Percentiles rank a stretch among this genome's conserved stretches.
These are phyloP conservation scores for Boloria euphrosyne DNA, from an alignment of 2,888 invertebrate species.

Conservation along the genomic window DNA sequence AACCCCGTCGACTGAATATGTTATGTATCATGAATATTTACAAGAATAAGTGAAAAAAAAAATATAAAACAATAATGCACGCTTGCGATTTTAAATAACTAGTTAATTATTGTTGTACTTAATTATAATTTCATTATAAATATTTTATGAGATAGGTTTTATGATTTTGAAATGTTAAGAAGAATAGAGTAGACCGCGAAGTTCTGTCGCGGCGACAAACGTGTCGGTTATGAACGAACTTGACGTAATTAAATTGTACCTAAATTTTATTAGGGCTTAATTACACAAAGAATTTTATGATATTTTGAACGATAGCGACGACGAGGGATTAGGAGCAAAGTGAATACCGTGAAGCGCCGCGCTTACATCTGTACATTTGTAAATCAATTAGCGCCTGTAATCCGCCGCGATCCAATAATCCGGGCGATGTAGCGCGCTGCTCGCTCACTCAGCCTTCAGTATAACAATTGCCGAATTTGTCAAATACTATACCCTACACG, in stretches of 20 bases:
- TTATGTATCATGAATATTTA: not conserved
- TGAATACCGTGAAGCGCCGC: conserved; percentile 5
- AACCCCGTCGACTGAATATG: too few species aligned
- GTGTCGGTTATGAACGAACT: not conserved
- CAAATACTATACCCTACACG: too few species aligned
- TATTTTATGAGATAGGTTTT: not conserved
- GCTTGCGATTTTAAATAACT: not conserved
- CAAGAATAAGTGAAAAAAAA: not conserved
- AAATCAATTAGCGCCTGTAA: conserved; percentile 26
- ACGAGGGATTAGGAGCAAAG: not conserved
- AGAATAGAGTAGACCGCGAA: too few species aligned
- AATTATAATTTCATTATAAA: not conserved
- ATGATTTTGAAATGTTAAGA: not conserved
- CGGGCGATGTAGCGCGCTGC: not conserved
- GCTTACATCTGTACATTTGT: conserved; percentile 10
- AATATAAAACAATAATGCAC: not conserved
- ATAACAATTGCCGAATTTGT: not conserved
- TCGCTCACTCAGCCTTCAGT: not conserved
- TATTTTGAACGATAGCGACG: too few species aligned
- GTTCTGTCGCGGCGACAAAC: not conserved
- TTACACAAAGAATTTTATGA: too few species aligned
- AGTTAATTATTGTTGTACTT: conserved; percentile 5
- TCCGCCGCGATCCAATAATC: conserved; percentile 24
- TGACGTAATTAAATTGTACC: too few species aligned
- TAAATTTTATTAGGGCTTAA: too few species aligned